Percentiles rank a stretch among this genome's conserved stretches.
These are phyloP conservation scores for Drosophila gaucha DNA, from an alignment of 2,888 invertebrate genomes.

Conservation along the genomic window DNA sequence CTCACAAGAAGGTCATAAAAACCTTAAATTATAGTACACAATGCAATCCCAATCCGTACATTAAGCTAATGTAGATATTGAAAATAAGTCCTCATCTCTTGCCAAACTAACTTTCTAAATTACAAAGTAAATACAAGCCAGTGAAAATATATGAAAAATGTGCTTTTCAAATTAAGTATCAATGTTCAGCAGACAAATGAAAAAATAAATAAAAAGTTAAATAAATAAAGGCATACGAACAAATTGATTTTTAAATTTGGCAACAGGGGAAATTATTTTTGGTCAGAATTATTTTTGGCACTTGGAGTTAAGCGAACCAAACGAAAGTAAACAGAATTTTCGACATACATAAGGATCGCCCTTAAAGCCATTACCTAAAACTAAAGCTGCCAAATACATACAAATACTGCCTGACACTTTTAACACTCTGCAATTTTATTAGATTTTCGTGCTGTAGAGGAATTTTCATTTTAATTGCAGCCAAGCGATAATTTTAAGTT, in stretches of 20 bases:
- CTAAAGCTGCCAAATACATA: constrained; percentile 22
- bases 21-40: neutral
- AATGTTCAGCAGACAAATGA: constrained; percentile 4
- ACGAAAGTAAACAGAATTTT: constrained; percentile 10
- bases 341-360: constrained; percentile 9
- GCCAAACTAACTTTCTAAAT: neutral
- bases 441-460: constrained; percentile 31
- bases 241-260: constrained; percentile 50
- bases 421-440: constrained; percentile 44
- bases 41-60: neutral
- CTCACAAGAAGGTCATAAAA: neutral
- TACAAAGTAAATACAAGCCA: constrained; percentile 2
- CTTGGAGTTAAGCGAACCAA: neutral
- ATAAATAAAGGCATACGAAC: constrained; percentile 14
- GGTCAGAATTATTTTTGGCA: constrained; percentile 1
- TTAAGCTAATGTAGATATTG: neutral
- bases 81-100: neutral
- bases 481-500: constrained; percentile 49
- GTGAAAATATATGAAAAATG: neutral
- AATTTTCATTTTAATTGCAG: constrained; percentile 61
- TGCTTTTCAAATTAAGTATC: neutral
- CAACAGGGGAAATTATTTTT: constrained; percentile 22
- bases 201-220: constrained; percentile 14
- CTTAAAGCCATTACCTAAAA: constrained; percentile 4
- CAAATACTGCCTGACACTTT: constrained; percentile 18